phyloP scores from a whole-genome alignment of 2,113 vertebrate species.

The Andinoacara biseriatus region DNA sequence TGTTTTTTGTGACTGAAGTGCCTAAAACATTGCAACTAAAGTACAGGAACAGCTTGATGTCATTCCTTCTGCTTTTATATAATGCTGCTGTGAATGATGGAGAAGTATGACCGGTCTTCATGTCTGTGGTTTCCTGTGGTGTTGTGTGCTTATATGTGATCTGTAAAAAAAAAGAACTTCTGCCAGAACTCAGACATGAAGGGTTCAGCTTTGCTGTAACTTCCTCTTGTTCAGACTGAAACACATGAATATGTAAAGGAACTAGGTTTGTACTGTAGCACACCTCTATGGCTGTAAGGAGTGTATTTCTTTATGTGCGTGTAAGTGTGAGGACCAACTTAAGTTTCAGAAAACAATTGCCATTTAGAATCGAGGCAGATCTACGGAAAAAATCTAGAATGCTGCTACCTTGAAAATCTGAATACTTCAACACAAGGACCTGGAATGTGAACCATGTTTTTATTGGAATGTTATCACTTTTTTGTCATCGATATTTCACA shows the following conservation, averaged over 20 bases:
- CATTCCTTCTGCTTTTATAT: neutral
- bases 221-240: neutral
- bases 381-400: accelerated
- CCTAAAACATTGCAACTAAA: neutral
- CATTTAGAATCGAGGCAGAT: neutral
- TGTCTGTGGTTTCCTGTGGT: neutral
- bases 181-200: neutral
- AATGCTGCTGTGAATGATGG: neutral
- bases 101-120: neutral
- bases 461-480: accelerated
- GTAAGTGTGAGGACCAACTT: neutral
- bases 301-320: neutral
- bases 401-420: neutral
- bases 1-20: neutral
- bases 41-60: neutral
- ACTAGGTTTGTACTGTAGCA: neutral
- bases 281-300: neutral
- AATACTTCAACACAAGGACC: neutral
- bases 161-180: neutral
- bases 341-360: neutral
- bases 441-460: neutral
- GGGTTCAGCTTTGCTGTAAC: neutral
- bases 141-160: neutral
- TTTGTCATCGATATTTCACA: neutral
- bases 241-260: neutral